Conservation (phyloP, 2,113 vertebrate species). For the Noturus placidus region DNA sequence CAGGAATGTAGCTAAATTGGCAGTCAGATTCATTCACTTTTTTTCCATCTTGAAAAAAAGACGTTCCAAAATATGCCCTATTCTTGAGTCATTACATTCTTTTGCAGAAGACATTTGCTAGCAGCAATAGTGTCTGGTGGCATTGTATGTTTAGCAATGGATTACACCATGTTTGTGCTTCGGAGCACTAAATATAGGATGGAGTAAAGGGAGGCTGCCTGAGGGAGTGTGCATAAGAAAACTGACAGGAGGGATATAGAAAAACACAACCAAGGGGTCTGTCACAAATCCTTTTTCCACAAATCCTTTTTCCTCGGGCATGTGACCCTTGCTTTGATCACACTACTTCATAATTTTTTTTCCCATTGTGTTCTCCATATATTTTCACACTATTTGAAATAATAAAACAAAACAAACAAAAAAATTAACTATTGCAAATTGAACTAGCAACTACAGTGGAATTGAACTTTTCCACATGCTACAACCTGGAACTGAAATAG, state of each 20-base stretch:
- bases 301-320: no score
- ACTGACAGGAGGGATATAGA: background rate
- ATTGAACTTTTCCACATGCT: background rate
- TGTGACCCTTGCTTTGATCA: background rate
- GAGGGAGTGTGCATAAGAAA: background rate
- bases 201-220: background rate
- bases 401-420: background rate
- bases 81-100: background rate
- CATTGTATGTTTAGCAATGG: background rate
- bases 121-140: background rate
- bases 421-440: background rate
- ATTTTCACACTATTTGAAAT: background rate
- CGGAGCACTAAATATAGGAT: constrained; percentile 6
- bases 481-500: background rate
- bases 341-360: background rate
- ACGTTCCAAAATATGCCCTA: background rate
- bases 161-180: constrained; percentile 9
- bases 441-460: background rate
- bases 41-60: background rate
- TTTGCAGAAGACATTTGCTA: background rate
- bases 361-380: background rate
- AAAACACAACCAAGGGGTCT: background rate
- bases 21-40: background rate
- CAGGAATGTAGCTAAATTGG: background rate
- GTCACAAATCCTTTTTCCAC: constrained; percentile 3